phyloP scores from a whole-genome alignment of 2,797 vertebrate genomes.

The Syngnathus rostellatus region DNA sequence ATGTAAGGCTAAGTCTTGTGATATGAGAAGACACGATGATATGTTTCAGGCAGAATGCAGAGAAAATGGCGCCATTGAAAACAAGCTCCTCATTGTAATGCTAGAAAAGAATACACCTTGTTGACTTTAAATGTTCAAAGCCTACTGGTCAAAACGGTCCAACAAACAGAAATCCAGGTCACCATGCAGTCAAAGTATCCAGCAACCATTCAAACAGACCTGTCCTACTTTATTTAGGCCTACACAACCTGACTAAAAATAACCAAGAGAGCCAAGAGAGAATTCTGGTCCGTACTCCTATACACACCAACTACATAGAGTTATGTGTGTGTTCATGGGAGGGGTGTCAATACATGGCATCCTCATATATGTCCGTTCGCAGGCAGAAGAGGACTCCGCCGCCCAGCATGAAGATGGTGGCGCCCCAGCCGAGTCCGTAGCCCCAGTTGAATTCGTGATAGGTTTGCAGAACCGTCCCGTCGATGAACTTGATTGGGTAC shows the following conservation, averaged over 20 bases:
- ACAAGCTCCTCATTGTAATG: constrained; percentile 35
- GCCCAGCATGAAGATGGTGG: constrained; percentile 79
- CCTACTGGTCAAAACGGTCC: constrained; percentile 27
- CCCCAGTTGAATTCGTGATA: constrained; percentile 84
- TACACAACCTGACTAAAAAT: constrained; percentile 53
- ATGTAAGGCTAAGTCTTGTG: background rate
- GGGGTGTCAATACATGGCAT: constrained; percentile 66
- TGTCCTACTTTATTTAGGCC: constrained; percentile 49
- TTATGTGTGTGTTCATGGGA: background rate
- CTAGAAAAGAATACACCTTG: constrained; percentile 28
- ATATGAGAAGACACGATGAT: background rate
- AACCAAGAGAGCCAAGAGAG: constrained; percentile 32
- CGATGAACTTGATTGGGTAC: constrained; percentile 79
- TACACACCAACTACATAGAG: constrained; percentile 11
- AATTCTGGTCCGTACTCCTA: constrained; percentile 12
- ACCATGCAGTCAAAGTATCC: constrained; percentile 43
- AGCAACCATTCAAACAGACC: constrained; percentile 44
- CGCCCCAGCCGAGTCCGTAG: constrained; percentile 79
- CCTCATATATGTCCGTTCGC: constrained; percentile 72
- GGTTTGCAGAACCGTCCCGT: constrained; percentile 68
- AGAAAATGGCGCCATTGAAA: constrained; percentile 50
- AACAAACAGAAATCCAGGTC: constrained; percentile 50
- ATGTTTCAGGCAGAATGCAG: constrained; percentile 13
- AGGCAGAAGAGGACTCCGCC: constrained; percentile 78
- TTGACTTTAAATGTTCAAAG: constrained; percentile 29